phyloP scores from a whole-genome alignment of 2,797 vertebrate species.

The Poecilia velifera region DNA sequence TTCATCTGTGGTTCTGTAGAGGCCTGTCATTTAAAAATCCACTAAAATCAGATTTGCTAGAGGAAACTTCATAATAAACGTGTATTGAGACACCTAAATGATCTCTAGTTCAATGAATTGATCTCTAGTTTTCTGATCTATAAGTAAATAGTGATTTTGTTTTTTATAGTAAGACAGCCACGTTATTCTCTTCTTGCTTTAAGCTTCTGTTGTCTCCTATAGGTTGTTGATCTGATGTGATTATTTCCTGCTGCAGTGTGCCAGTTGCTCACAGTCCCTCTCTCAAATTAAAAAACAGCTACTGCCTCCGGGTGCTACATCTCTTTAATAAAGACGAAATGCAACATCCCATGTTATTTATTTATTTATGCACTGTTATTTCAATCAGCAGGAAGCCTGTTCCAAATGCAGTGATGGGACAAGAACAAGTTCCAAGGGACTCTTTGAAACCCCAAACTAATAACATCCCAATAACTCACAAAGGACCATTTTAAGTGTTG shows the following conservation, averaged over 20 bases:
- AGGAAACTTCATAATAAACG: background rate
- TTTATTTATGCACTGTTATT: background rate
- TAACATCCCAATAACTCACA: background rate
- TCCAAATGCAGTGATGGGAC: background rate
- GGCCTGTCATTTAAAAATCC: background rate
- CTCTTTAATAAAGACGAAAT: background rate
- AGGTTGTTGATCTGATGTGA: background rate
- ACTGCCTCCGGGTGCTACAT: background rate
- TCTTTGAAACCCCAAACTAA: constrained; percentile 4
- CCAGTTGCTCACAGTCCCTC: background rate
- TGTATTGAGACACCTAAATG: background rate
- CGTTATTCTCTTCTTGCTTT: background rate
- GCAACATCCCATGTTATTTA: background rate
- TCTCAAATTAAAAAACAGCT: background rate
- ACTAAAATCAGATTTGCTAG: background rate
- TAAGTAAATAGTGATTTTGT: background rate
- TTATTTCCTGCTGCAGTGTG: background rate
- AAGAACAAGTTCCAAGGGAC: background rate
- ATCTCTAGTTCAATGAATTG: background rate
- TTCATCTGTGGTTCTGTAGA: background rate
- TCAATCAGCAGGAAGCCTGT: background rate
- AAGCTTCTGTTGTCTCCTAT: background rate
- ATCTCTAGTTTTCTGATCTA: background rate
- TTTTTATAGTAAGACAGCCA: background rate
- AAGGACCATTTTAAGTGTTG: background rate